Evolutionary conservation across 2,797 vertebrate genomes (phyloP), one percentile per base, ranked within the genome.

Genomic region (Mionectes olivaceus): DNA sequence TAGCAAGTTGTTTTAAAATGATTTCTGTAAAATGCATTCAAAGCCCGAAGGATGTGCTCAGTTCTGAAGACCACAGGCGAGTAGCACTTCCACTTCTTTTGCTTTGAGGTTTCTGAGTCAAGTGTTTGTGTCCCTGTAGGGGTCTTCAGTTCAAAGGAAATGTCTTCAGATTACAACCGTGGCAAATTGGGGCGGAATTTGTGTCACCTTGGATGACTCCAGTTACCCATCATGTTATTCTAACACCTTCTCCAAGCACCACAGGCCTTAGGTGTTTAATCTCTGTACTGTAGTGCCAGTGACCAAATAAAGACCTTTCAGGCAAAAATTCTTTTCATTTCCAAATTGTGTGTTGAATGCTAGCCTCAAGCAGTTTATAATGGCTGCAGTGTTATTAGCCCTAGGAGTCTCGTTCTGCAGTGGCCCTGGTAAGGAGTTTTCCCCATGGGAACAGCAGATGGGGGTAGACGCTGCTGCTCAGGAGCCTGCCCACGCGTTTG

Each of bases 401-500:
- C 22, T 22, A 21, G 14, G 8, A 60, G 22, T 3, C 41, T 15
- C 23, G 12, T n/a, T 53, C 27, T 71, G 90, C 68, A 61, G 64
- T 24, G 30, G 13, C 13, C 53, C 53, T 79, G 49, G 37, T 5
- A 56, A n/a, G 32, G 35, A 33, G 24, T 19, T 71, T 25, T 16
- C 16, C 33, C 19, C 5, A 1, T 32, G n/a, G 67, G 53, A 67
- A 18, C 8, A 32, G 53, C 33, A 55, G 35, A 30, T 32, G 11
- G 0, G 1, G 17, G 32, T 24, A 24, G 61, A 11, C 1, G 4
- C 10, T 67, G 30, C 33, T 16, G 6, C 33, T 7, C 2, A 4
- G 69, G 47, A 89, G 12, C 24, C 43, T 78, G n/a, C 23, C n/a
- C 11, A 2, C 1, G 0, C 0, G 0, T 64, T n/a, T 0, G 0